Evolutionary conservation across 37 sponge, comb jelly and placozoan species (phyloP).

Genomic region (Oopsacas minuta): DNA sequence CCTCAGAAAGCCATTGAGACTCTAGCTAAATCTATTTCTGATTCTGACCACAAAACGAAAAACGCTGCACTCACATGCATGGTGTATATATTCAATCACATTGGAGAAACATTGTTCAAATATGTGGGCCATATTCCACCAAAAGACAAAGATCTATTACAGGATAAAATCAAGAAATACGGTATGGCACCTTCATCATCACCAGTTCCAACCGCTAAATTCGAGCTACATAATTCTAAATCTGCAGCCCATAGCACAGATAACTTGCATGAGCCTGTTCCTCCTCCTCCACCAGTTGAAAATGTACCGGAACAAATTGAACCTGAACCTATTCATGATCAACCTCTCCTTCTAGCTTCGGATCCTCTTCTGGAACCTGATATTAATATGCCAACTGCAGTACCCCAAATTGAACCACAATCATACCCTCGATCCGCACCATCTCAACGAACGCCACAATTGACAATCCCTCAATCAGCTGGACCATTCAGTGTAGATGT

Average conservation of each 20-base stretch:
- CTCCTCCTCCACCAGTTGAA: background rate
- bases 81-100: constrained; percentile 59
- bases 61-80: constrained; percentile 82
- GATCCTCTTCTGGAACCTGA: background rate
- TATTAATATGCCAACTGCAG: background rate
- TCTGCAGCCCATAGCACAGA: background rate
- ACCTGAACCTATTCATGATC: background rate
- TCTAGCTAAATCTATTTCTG: constrained; percentile 58
- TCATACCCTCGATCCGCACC: background rate
- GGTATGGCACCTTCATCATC: background rate
- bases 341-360: background rate
- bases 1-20: constrained; percentile 64
- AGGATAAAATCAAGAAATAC: background rate
- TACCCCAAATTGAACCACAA: background rate
- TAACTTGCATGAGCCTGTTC: background rate
- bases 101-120: constrained; percentile 72
- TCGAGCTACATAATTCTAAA: background rate
- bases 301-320: background rate
- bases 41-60: constrained; percentile 68
- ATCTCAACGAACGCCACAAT: background rate
- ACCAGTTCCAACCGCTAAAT: background rate
- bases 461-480: background rate
- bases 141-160: background rate
- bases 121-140: constrained; percentile 28
- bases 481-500: background rate